Conservation (phyloP, 2,113 vertebrate species). For the Motacilla alba region DNA sequence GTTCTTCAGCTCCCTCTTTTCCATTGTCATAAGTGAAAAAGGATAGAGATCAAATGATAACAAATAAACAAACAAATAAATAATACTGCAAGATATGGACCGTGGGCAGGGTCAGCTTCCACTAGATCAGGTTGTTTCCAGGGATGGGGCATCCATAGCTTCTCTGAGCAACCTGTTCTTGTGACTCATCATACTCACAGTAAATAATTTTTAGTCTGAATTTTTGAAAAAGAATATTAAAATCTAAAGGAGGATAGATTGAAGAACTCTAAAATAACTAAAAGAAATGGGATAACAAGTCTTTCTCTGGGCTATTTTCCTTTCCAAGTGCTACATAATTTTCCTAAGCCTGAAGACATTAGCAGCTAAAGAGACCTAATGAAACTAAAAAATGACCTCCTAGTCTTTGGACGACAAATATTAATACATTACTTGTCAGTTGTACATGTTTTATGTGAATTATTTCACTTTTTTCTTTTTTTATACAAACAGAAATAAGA, state of each 20-base stretch:
- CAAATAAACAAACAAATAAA: background rate
- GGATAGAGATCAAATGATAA: background rate
- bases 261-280: background rate
- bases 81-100: background rate
- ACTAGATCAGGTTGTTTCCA: background rate
- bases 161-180: background rate
- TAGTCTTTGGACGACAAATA: background rate
- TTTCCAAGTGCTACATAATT: background rate
- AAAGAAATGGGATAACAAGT: background rate
- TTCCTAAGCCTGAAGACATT: background rate
- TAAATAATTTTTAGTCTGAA: background rate
- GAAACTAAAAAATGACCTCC: background rate
- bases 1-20: background rate
- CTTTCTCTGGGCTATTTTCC: background rate
- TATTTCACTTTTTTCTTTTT: background rate
- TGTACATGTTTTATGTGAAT: background rate
- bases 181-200: background rate
- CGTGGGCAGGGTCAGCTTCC: background rate
- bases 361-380: background rate
- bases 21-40: background rate
- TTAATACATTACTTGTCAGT: background rate
- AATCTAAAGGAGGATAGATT: background rate
- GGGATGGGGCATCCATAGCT: background rate
- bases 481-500: background rate
- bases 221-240: background rate